These are phyloP conservation scores for Poeciliopsis infans DNA, from an alignment of 2,797 vertebrate species.

Conservation along the genomic window DNA sequence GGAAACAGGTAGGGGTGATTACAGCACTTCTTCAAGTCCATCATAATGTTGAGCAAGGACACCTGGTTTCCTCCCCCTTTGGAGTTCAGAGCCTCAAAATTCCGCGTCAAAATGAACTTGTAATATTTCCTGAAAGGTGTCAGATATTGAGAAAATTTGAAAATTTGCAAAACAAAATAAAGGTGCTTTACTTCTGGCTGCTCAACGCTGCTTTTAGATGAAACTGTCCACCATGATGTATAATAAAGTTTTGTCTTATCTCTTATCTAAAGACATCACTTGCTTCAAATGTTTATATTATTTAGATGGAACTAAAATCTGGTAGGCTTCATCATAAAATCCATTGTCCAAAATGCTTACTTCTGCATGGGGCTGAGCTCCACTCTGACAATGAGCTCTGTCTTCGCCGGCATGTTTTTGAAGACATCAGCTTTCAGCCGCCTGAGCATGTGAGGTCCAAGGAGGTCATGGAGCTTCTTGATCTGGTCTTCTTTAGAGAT, in stretches of 20 bases:
- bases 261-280: neutral
- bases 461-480: conserved; percentile 95
- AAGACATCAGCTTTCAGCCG: conserved; percentile 95
- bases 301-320: neutral
- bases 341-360: conserved; percentile 73
- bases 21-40: conserved; percentile 99
- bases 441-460: conserved; percentile 96
- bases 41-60: conserved; percentile 99
- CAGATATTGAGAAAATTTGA: conserved; percentile 8
- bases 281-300: neutral
- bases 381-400: conserved; percentile 94
- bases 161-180: neutral
- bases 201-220: neutral
- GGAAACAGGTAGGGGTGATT: conserved; percentile 99
- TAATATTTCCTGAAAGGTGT: conserved; percentile 92
- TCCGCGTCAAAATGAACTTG: conserved; percentile 97
- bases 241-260: too few relatives aligned
- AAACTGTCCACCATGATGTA: neutral
- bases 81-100: conserved; percentile 97
- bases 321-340: neutral
- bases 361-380: conserved; percentile 99
- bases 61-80: conserved; percentile 98
- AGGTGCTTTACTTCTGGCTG: neutral
- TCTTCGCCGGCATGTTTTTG: conserved; percentile 99
- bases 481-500: conserved; percentile 99